These are phyloP conservation scores for Taenioides sp. DNA, from an alignment of 2,797 vertebrate genomes.

Conservation along the genomic window DNA sequence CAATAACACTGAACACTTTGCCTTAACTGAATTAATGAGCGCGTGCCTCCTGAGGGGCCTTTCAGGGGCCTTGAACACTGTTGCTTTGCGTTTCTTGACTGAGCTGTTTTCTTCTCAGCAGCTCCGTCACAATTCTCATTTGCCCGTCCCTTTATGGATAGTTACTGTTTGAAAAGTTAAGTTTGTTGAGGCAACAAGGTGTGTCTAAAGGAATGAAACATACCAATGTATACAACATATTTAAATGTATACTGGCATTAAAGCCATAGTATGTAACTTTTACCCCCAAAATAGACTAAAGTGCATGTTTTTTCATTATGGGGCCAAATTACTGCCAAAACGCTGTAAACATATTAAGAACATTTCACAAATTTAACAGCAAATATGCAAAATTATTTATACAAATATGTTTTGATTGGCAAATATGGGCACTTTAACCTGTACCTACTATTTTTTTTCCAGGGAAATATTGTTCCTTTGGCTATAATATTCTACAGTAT, in stretches of 20 bases:
- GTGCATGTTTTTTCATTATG: too few species aligned
- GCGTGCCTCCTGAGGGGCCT: slow-evolving; percentile 31
- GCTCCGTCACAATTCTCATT: not conserved
- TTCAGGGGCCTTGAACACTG: slow-evolving; percentile 5
- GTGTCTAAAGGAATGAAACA: not conserved
- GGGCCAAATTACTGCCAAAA: too few species aligned
- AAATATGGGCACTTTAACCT: too few species aligned
- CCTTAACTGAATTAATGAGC: slow-evolving; percentile 49
- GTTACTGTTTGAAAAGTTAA: slow-evolving; percentile 12
- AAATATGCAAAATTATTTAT: too few species aligned
- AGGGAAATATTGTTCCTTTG: too few species aligned
- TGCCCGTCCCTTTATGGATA: not conserved
- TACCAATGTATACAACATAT: not conserved
- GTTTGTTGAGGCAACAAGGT: not conserved
- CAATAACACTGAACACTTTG: slow-evolving; percentile 46
- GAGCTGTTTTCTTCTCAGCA: not conserved
- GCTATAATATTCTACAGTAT: too few species aligned
- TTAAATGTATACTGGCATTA: not conserved
- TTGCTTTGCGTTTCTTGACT: slow-evolving; percentile 5
- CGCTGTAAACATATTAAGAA: too few species aligned
- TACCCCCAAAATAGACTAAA: too few species aligned
- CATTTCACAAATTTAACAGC: too few species aligned
- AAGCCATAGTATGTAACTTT: not conserved
- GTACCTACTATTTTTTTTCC: too few species aligned
- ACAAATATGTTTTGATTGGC: too few species aligned